phyloP scores from a whole-genome alignment of 2,888 invertebrate species.

The Lepeophtheirus nordmannii region DNA sequence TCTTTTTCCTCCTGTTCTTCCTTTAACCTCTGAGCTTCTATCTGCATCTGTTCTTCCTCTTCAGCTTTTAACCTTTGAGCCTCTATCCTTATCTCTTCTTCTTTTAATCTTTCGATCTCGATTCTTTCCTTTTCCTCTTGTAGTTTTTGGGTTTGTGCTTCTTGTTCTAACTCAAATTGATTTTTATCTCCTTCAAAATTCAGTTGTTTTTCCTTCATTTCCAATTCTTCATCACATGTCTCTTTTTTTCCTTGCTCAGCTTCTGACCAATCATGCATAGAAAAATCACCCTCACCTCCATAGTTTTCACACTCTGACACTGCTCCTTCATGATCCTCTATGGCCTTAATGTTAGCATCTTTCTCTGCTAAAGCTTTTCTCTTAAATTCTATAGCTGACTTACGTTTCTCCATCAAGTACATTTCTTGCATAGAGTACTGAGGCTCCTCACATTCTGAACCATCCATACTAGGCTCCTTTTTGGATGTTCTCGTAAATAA shows the following conservation, averaged over 20 bases:
- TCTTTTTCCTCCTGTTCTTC: no score
- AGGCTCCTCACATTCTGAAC: background rate
- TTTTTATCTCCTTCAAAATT: background rate
- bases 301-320: background rate
- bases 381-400: background rate
- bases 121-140: slow-evolving; percentile 4
- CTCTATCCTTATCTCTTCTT: background rate
- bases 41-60: no score
- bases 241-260: background rate
- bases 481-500: background rate
- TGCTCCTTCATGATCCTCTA: background rate
- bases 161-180: background rate
- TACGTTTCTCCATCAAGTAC: background rate
- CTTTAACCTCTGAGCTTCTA: no score
- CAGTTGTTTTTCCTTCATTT: background rate
- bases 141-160: background rate
- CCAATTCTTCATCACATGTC: background rate
- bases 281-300: background rate
- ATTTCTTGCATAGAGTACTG: background rate
- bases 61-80: background rate
- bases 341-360: background rate
- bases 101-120: background rate
- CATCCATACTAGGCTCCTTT: background rate
- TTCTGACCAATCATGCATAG: background rate
- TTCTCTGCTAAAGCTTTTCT: background rate